Conservation (phyloP, 1,140 invertebrate species). For the Drosophila lowei region DNA sequence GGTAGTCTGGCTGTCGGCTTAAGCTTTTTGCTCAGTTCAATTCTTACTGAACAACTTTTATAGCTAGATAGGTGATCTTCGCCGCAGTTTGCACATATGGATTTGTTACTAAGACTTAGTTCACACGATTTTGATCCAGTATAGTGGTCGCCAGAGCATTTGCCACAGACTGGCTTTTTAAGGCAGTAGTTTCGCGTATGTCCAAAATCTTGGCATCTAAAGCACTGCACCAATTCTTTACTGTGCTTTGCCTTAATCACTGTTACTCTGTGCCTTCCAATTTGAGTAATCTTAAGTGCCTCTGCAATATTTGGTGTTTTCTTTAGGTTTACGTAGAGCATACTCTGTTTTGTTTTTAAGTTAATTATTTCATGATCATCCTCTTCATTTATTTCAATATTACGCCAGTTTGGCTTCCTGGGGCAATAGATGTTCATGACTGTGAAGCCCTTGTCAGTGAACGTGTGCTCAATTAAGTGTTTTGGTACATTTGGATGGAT, state of each 20-base stretch:
- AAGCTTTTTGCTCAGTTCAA: too few relatives aligned
- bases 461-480: constrained; percentile 19
- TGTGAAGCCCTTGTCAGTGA: constrained; percentile 16
- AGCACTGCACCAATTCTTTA: constrained; percentile 23
- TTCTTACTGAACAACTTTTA: too few relatives aligned
- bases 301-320: constrained; percentile 12
- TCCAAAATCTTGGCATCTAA: constrained; percentile 18
- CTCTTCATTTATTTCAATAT: too few relatives aligned
- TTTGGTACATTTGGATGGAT: constrained; percentile 24
- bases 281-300: constrained; percentile 4
- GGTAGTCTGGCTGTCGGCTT: too few relatives aligned
- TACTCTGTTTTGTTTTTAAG: constrained; percentile 6
- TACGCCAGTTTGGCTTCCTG: not conserved
- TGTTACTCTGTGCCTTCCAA: constrained; percentile 2
- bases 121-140: constrained; percentile 26
- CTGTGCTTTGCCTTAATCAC: constrained; percentile 5
- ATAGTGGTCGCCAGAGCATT: constrained; percentile 14
- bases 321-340: constrained; percentile 14
- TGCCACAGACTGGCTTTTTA: constrained; percentile 22
- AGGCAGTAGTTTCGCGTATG: constrained; percentile 25
- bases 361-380: too few relatives aligned
- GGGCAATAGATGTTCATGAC: constrained; percentile 32
- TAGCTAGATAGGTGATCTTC: too few relatives aligned
- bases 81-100: too few relatives aligned
- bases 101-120: not conserved